phyloP scores from a whole-genome alignment of 1,140 invertebrate genomes.

The Brachystomella parvula region DNA sequence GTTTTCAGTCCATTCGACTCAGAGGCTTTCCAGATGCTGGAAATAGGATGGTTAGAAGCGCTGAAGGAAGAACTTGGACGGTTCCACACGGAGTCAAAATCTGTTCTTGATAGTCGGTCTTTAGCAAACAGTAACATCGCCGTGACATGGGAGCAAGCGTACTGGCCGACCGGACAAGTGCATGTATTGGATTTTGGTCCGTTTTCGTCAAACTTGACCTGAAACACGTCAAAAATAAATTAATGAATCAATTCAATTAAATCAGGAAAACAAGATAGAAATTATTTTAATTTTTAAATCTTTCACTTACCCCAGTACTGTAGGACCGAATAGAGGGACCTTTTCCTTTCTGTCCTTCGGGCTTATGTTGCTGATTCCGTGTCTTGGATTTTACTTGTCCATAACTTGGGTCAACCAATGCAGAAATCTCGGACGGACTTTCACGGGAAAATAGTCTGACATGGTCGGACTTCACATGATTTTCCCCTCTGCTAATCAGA shows the following conservation, averaged over 20 bases:
- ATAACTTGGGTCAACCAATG: slow-evolving; percentile 7
- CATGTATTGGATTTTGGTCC: not conserved
- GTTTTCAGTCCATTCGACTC: not conserved
- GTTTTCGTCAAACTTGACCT: not conserved
- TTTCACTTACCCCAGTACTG: too few relatives aligned
- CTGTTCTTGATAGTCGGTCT: not conserved
- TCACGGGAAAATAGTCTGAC: not conserved
- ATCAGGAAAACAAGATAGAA: not conserved
- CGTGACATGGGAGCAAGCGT: not conserved
- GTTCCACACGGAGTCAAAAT: not conserved
- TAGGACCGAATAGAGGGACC: too few relatives aligned
- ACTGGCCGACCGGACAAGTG: not conserved
- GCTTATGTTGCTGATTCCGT: not conserved
- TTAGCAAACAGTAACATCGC: not conserved
- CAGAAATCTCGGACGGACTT: not conserved
- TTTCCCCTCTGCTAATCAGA: not conserved
- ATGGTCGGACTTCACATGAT: not conserved
- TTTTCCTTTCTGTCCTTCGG: not conserved
- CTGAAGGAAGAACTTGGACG: not conserved
- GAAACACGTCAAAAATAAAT: too few relatives aligned
- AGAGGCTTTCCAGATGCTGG: not conserved
- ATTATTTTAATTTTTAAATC: too few relatives aligned
- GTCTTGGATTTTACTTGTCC: not conserved
- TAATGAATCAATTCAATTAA: not conserved
- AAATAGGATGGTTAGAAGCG: too few relatives aligned